Conservation (phyloP, 2,113 vertebrate genomes). For the Artemisiospiza belli region DNA sequence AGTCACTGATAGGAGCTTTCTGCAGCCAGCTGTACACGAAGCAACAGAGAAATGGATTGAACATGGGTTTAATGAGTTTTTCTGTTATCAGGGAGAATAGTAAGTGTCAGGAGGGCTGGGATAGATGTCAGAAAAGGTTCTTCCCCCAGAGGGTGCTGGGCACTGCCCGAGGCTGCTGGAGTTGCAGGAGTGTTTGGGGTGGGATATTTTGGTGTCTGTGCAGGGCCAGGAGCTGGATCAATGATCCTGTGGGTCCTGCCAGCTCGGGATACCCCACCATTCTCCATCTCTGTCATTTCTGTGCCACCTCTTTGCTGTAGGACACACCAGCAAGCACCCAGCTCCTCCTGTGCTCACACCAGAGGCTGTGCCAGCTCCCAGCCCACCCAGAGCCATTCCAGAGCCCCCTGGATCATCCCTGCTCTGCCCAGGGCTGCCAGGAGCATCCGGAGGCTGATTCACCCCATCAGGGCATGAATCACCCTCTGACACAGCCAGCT, state of each 20-base stretch:
- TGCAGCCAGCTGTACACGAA: neutral
- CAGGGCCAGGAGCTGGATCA: neutral
- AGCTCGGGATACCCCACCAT: neutral
- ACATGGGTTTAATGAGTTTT: neutral
- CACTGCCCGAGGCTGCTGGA: neutral
- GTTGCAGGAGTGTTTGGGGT: neutral
- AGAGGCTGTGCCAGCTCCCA: neutral
- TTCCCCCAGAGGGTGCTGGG: neutral
- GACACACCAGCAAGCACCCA: neutral
- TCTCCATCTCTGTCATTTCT: neutral
- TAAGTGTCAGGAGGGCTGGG: neutral
- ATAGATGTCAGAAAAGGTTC: neutral
- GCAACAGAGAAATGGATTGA: neutral
- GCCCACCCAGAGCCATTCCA: neutral
- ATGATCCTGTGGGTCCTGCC: neutral
- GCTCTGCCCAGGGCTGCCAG: neutral
- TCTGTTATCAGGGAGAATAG: neutral
- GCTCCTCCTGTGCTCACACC: neutral
- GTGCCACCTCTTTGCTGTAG: rapidly evolving
- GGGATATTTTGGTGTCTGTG: neutral
- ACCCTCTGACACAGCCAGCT: neutral
- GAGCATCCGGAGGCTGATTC: slow-evolving; percentile 8
- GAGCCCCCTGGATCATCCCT: neutral
- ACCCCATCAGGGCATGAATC: neutral
- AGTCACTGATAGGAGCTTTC: neutral